phyloP scores from a whole-genome alignment of 2,113 vertebrate species.

The Meleagris gallopavo region DNA sequence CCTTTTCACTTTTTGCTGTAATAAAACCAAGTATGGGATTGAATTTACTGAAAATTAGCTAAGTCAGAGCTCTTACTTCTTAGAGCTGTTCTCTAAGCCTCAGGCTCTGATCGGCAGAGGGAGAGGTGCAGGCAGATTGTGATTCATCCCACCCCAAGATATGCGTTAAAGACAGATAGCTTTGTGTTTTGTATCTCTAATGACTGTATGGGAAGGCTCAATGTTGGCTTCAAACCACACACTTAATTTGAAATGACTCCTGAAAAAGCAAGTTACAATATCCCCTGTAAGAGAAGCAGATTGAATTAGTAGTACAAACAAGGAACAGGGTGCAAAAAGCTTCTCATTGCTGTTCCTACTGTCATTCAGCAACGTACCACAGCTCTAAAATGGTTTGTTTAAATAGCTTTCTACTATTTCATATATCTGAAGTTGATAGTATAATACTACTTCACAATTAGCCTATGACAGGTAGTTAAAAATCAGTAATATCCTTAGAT shows the following conservation, averaged over 20 bases:
- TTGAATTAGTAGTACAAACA: background rate
- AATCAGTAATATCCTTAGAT: background rate
- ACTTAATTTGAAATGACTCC: background rate
- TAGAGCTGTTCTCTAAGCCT: background rate
- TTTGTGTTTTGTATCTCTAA: background rate
- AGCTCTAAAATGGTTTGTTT: background rate
- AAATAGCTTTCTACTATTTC: background rate
- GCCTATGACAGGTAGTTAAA: background rate
- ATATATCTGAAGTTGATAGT: background rate
- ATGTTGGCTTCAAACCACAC: background rate
- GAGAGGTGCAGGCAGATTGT: background rate
- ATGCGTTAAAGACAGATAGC: background rate
- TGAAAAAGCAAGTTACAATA: background rate
- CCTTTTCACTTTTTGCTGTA: background rate
- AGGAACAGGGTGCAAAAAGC: background rate
- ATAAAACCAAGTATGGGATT: background rate
- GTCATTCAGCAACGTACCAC: background rate
- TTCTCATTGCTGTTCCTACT: background rate
- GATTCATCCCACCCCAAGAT: background rate
- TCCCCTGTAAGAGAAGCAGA: background rate
- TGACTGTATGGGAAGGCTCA: background rate
- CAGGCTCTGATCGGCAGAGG: background rate
- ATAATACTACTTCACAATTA: background rate
- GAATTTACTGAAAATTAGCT: slow-evolving; percentile 38
- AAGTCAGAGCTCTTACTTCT: background rate